Evolutionary conservation across 2,797 vertebrate species (phyloP).

Genomic region (Chromis chromis): DNA sequence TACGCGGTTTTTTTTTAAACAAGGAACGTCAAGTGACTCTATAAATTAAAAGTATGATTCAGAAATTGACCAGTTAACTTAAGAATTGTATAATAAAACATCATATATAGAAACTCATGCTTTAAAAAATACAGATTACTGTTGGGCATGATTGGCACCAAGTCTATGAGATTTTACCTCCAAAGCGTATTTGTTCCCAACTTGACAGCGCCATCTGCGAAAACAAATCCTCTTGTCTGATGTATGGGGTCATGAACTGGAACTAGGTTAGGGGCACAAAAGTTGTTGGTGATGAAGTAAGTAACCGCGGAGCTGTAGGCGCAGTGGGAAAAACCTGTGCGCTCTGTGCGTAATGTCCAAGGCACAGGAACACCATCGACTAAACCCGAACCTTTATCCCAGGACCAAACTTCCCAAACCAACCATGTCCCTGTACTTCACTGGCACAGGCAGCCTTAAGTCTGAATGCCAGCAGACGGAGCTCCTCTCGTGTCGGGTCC

Average conservation of each 20-base stretch:
- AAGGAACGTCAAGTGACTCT: too few relatives aligned
- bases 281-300: neutral
- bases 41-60: too few relatives aligned
- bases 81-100: too few relatives aligned
- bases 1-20: too few relatives aligned
- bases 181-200: neutral
- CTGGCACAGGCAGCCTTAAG: neutral
- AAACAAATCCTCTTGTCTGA: slow-evolving; percentile 34
- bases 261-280: slow-evolving; percentile 45
- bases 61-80: too few relatives aligned
- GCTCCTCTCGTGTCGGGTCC: slow-evolving; percentile 42
- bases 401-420: neutral
- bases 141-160: neutral
- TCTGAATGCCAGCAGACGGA: neutral
- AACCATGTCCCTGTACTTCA: neutral
- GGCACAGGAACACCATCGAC: neutral
- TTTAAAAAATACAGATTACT: neutral
- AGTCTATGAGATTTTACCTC: neutral
- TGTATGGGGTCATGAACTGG: slow-evolving; percentile 54
- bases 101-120: neutral
- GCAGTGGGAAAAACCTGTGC: neutral
- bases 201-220: neutral
- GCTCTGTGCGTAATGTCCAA: neutral
- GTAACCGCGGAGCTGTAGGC: neutral
- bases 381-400: neutral